Percentiles rank a stretch among this genome's conserved stretches.
phyloP scores from a whole-genome alignment of 2,797 vertebrate genomes.

The Pangasius macronema region DNA sequence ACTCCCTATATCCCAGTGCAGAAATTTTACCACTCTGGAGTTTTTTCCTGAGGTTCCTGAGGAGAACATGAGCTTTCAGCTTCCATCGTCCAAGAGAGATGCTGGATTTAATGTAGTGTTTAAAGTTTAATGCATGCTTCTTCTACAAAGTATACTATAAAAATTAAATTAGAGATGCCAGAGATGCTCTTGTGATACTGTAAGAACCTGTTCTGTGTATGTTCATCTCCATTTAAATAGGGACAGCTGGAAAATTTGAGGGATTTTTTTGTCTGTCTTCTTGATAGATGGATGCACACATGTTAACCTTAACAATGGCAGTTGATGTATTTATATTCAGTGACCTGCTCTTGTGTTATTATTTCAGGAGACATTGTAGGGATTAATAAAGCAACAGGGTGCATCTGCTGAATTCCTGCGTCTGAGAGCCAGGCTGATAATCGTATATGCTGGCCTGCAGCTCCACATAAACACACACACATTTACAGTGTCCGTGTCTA shows the following conservation, averaged over 20 bases:
- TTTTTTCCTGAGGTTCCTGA: constrained; percentile 21
- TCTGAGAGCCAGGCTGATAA: constrained; percentile 41
- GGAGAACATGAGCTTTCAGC: constrained; percentile 45
- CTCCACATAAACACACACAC: constrained; percentile 34
- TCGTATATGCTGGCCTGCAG: constrained; percentile 1
- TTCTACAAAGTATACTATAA: background rate
- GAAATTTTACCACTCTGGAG: constrained; percentile 53
- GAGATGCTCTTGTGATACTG: background rate
- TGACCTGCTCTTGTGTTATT: constrained; percentile 30
- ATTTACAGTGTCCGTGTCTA: constrained; percentile 50
- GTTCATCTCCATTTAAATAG: constrained; percentile 52
- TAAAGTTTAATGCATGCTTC: background rate
- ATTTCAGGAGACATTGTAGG: constrained; percentile 19
- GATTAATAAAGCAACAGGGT: constrained; percentile 35
- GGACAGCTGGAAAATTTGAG: background rate
- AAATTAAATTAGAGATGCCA: background rate
- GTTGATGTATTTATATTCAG: constrained; percentile 45
- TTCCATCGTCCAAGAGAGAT: constrained; percentile 16
- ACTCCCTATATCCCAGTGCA: constrained; percentile 47
- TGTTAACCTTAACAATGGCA: constrained; percentile 49
- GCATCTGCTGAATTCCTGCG: constrained; percentile 28
- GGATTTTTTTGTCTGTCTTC: background rate
- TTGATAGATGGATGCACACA: constrained; percentile 30
- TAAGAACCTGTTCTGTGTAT: constrained; percentile 34
- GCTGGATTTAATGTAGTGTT: background rate